Percentiles rank a stretch among this genome's conserved stretches.
These are phyloP conservation scores for Telmatherina bonti DNA, from an alignment of 2,797 vertebrate species.

Conservation along the genomic window DNA sequence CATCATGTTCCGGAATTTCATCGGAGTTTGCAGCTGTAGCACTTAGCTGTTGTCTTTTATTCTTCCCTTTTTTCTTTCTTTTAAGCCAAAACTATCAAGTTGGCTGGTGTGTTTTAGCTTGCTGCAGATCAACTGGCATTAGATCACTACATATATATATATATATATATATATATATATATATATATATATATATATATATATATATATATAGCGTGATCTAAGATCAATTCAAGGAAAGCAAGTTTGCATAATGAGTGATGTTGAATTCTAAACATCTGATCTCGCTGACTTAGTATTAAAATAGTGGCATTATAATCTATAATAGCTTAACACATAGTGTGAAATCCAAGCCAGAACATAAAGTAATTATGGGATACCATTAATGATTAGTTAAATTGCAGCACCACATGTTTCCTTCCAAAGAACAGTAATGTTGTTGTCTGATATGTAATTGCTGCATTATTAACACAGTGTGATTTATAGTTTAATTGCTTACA, in stretches of 20 bases:
- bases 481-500: slow-evolving; percentile 19
- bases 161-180: too few species aligned
- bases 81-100: too few species aligned
- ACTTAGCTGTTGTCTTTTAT: too few species aligned
- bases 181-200: too few species aligned
- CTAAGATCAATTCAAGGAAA: too few species aligned
- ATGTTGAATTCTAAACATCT: too few species aligned
- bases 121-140: too few species aligned
- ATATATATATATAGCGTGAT: too few species aligned
- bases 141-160: too few species aligned
- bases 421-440: neutral
- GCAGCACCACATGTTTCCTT: neutral
- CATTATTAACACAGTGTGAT: neutral
- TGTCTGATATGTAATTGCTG: neutral
- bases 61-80: too few species aligned
- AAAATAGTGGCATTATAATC: neutral
- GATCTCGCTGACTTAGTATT: neutral
- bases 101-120: too few species aligned
- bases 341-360: neutral
- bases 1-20: neutral
- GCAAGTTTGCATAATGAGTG: too few species aligned
- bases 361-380: neutral
- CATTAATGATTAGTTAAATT: neutral
- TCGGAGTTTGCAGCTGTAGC: neutral
- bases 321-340: neutral